Conservation (phyloP, 1,140 invertebrate species). For the Scaptomyza pallida region DNA sequence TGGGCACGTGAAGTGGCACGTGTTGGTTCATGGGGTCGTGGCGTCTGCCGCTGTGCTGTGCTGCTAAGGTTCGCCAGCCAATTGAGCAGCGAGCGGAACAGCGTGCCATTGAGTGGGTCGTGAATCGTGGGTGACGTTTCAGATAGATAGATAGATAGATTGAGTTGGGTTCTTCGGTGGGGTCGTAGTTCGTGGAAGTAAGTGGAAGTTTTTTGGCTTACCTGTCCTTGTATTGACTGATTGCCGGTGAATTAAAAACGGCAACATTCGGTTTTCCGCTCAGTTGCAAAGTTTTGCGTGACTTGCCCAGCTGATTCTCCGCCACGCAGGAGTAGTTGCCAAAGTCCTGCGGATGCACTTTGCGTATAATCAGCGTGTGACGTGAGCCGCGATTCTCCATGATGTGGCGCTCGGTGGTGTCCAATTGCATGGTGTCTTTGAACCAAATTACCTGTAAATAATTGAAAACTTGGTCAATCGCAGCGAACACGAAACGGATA, state of each 20-base stretch:
- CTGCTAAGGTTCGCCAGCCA: conserved; percentile 27
- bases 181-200: not conserved
- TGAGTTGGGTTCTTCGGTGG: too few relatives aligned
- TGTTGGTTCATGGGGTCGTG: conserved; percentile 14
- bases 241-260: conserved; percentile 87
- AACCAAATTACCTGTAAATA: conserved; percentile 87
- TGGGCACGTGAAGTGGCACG: conserved; percentile 28
- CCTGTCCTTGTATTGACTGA: conserved; percentile 86
- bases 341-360: conserved; percentile 88
- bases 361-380: conserved; percentile 88
- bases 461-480: conserved; percentile 80
- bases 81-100: conserved; percentile 29
- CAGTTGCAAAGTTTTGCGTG: conserved; percentile 87
- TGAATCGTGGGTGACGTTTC: not conserved
- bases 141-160: not conserved
- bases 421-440: conserved; percentile 88
- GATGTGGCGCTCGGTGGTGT: conserved; percentile 87
- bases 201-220: conserved; percentile 46
- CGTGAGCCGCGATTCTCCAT: conserved; percentile 87
- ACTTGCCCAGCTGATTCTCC: conserved; percentile 88
- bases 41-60: conserved; percentile 1
- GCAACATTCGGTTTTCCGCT: conserved; percentile 88
- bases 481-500: conserved; percentile 51
- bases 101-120: not conserved
- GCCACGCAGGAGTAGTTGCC: conserved; percentile 89